phyloP scores from a whole-genome alignment of 2,888 invertebrate genomes.

The Cataglyphis rosenhaueri region DNA sequence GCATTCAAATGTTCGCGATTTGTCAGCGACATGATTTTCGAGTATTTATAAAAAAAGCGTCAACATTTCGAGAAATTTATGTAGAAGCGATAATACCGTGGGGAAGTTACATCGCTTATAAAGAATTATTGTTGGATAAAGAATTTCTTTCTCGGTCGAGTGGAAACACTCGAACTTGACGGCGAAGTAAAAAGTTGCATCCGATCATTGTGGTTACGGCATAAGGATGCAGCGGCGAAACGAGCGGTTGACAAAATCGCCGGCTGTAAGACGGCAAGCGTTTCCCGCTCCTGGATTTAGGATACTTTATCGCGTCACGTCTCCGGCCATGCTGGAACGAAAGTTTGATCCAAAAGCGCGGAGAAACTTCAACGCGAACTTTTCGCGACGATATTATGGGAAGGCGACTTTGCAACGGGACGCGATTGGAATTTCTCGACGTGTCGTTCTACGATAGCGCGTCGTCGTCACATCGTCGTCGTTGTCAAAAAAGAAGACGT shows the following conservation, averaged over 20 bases:
- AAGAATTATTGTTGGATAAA: constrained; percentile 19
- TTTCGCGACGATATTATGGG: not conserved
- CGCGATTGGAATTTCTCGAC: constrained; percentile 16
- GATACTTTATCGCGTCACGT: constrained; percentile 35
- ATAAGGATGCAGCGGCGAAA: constrained; percentile 22
- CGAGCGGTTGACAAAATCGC: constrained; percentile 34
- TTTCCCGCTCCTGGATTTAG: constrained; percentile 21
- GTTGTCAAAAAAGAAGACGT: not conserved
- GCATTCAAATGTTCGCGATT: not conserved
- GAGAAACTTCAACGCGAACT: constrained; percentile 17
- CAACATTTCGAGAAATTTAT: not conserved
- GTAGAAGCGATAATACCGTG: not conserved
- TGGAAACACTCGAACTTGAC: constrained; percentile 17
- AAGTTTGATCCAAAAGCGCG: constrained; percentile 17
- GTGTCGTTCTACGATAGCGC: constrained; percentile 26
- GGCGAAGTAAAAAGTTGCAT: constrained; percentile 26
- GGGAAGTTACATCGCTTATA: not conserved
- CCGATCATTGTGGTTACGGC: constrained; percentile 19
- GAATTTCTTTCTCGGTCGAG: not conserved
- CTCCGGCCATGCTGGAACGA: not conserved
- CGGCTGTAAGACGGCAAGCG: constrained; percentile 21
- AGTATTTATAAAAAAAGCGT: not conserved
- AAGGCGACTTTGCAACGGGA: constrained; percentile 2
- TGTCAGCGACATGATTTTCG: not conserved
- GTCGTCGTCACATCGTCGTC: constrained; percentile 31